Base-by-base conservation (phyloP, 2,113 vertebrate species). In the Verasper variegatus region DNA sequence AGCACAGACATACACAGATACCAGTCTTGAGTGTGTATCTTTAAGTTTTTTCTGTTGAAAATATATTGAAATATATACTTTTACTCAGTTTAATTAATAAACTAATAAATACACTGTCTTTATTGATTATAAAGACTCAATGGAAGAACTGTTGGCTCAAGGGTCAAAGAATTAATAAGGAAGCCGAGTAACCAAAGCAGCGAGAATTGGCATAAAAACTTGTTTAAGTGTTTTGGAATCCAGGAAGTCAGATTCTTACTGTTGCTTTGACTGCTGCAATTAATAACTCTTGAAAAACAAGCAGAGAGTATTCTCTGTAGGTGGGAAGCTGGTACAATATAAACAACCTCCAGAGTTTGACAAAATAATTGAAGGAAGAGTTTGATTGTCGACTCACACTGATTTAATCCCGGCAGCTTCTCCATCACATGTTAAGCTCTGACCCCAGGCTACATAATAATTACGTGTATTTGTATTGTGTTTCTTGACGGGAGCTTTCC, bases 381-480 rank as follows among this genome's bases (percentile, higher is more conserved):
- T 66, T 52, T 60, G 72, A 85, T 61, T 52, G 49, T 20, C 6
- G 49, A 81, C 67, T 8, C 18, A 61, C 26, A 52, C 59, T 73
- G 63, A 73, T 78, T 84, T 76, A 81, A 86, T 82, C 75, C 69
- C 52, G 71, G 76, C 67, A 66, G 80, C 62, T 70, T 80, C 76
- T 71, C 74, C 59, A 83, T 74, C 61, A 49, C 45, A 47, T 47
- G 71, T 75, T 77, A 81, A 83, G 75, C 61, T 80, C 55, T 70
- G 56, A 86, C 88, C 80, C 42, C 17, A 78, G 87, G 84, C 82
- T 85, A 74, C 68, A 61, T 83, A 84, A 81, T 87, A 90, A 88
- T 87, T 74, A 86, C 87, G 85, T 83, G 82, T 84, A 86, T 86
- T 81, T 86, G 73, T 74, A 87, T 85, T 68, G 65, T 59, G 71